A percentile compares a stretch with the other conserved stretches of the same genome.
Conservation (phyloP, 2,797 vertebrate genomes). For the Arctocebus calabarensis region DNA sequence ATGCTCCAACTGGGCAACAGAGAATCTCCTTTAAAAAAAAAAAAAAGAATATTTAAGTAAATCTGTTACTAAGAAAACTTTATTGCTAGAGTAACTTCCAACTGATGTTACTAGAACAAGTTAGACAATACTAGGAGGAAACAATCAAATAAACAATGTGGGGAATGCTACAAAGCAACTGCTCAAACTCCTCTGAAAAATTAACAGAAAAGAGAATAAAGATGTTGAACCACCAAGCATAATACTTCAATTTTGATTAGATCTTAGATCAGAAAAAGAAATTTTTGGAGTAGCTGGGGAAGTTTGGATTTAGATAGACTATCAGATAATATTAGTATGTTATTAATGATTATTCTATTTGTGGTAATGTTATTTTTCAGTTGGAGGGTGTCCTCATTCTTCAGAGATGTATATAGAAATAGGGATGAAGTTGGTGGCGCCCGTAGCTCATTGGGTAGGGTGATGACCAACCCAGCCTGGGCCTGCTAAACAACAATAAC, state of each 20-base stretch:
- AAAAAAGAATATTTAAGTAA: background rate
- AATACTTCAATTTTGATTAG: background rate
- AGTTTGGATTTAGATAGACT: conserved; percentile 7
- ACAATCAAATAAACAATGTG: conserved; percentile 1
- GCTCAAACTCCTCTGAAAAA: background rate
- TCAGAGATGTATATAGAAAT: background rate
- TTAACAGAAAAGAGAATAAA: background rate
- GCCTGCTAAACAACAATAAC: too few species aligned
- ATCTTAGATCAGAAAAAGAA: background rate
- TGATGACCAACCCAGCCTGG: too few species aligned
- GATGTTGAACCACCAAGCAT: background rate
- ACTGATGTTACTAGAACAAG: background rate
- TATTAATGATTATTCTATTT: background rate
- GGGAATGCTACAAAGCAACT: background rate
- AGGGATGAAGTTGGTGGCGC: background rate
- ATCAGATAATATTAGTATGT: background rate
- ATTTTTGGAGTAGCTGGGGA: background rate
- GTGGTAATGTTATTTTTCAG: background rate
- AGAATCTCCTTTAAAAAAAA: too few species aligned
- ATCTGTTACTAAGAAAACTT: conserved; percentile 41
- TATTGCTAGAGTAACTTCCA: background rate
- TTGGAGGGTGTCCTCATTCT: background rate
- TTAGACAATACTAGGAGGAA: background rate
- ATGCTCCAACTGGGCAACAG: background rate
- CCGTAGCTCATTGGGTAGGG: too few species aligned